Evolutionary conservation across 2,888 invertebrate genomes (phyloP), one percentile per base, ranked within the genome.

Genomic region (Oligia fasciuncula): DNA sequence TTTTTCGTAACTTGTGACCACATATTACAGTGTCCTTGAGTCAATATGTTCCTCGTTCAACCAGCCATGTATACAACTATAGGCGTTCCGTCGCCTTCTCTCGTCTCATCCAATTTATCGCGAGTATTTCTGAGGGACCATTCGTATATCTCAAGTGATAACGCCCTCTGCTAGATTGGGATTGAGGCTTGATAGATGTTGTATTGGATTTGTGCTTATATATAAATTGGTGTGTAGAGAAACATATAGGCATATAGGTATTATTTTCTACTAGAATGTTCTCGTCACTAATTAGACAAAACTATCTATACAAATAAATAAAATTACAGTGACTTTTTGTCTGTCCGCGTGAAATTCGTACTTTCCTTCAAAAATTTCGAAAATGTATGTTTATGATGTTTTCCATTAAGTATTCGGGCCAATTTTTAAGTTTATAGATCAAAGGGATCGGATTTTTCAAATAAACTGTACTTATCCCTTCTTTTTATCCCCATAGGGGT

Each of bases 111-210:
- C 88, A 85, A 84, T 84, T 87, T 87, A 85, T 87, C 73, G 80
- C 62, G 77, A 83, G 80, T 67, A 88, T 88, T 87, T 86, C 86
- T 87, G 85, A 85, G 85, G 80, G 78, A 79, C 85, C 78, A 81
- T 87, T 79, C 83, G 80, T 76, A 83, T 76, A 83, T 84, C 84
- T 84, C 84, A 86, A 84, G 87, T 86, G 79, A 84, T 86, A 86
- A 79, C 84, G 77, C 73, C 83, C 87, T 74, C 87, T 84, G 71
- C 81, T 78, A 84, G 72, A 81, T 88, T 80, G 81, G 81, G 77
- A 88, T 88, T 70, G 78, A 78, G 46, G 65, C 35, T 68, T 79
- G 77, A 87, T 77, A 76, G 73, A 86, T 74, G 80, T 86, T 73
- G 72, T 74, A 74, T 80, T 88, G 65, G 76, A 76, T 80, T 63